Evolutionary conservation across 1,140 invertebrate species (phyloP), one percentile per base, ranked within the genome.

Genomic region (Agrilus planipennis): DNA sequence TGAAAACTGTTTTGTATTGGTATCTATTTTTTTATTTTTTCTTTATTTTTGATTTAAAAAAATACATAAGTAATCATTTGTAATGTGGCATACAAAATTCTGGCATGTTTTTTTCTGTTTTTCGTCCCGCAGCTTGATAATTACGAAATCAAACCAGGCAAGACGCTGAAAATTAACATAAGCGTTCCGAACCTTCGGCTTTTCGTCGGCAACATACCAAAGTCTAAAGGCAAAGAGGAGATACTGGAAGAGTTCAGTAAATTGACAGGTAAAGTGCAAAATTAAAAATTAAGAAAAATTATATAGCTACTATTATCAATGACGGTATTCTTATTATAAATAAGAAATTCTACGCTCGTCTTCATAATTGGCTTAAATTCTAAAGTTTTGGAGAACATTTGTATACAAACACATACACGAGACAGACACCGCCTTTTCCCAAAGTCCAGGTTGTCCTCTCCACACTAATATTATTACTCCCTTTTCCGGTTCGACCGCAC

Each of bases 201-300:
- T 78, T 99, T 98, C 82, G 89, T 98, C 76, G 94, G 94, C 75
- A 98, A 98, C 83, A 97, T 99, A 84, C 94, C 94, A 79, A 98
- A 98, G 81, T 94, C 89, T 76, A 97, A 97, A 86, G 87, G 89
- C 77, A 95, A 92, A 90, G 91, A 97, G 76, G 92, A 98, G 81
- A 97, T 99, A 76, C 83, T 92, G 80, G 91, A 96, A 76, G 94
- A 98, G 81, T 96, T 98, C 84, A 82, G 85, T 84, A 97, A 96
- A 89, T 86, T 92, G 79, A 89, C 92, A 93, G 90, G 92, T 97
- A 91, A 89, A 77, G 78, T 80, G 73, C 72, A 50, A 44, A 42
- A 47, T 50, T 54, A 55, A n/a, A n/a, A n/a, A n/a, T n/a, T n/a
- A n/a, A n/a, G n/a, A n/a, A n/a, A n/a, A n/a, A n/a, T n/a, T n/a